Percentiles rank a stretch among this genome's conserved stretches.
Evolutionary conservation across 2,113 vertebrate species (phyloP).

Genomic region (Axis porcinus): DNA sequence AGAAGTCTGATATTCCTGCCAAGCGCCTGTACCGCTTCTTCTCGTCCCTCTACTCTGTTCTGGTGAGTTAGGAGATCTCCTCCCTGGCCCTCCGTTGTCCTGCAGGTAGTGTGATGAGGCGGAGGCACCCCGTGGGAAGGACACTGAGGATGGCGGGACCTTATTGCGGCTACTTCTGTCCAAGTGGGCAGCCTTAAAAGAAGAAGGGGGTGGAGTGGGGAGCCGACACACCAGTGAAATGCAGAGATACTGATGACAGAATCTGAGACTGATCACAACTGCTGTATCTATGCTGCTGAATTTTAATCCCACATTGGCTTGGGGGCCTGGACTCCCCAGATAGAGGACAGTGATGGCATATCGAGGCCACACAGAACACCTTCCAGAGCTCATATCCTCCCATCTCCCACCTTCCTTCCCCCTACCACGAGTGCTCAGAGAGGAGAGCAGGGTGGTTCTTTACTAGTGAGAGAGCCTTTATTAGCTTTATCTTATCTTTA

Average conservation of each 20-base stretch:
- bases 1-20: slow-evolving; percentile 90
- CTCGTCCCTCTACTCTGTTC: slow-evolving; percentile 89
- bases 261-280: not conserved
- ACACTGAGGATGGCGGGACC: not conserved
- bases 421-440: not conserved
- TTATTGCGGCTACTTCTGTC: not conserved
- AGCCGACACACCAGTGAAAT: not conserved
- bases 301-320: not conserved
- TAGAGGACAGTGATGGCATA: not conserved
- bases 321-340: not conserved
- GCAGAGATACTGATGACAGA: not conserved
- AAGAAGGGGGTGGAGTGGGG: not conserved
- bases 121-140: not conserved
- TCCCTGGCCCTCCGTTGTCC: not conserved
- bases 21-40: slow-evolving; percentile 93
- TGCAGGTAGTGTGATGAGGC: not conserved
- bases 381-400: not conserved
- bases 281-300: not conserved
- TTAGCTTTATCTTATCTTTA: not conserved
- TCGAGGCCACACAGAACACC: not conserved
- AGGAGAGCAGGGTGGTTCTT: not conserved
- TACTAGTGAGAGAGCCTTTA: not conserved
- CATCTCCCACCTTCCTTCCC: not conserved
- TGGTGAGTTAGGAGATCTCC: slow-evolving; percentile 82
- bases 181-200: not conserved